Evolutionary conservation across 2,888 invertebrate genomes (phyloP).

Genomic region (Epinotia ramella): DNA sequence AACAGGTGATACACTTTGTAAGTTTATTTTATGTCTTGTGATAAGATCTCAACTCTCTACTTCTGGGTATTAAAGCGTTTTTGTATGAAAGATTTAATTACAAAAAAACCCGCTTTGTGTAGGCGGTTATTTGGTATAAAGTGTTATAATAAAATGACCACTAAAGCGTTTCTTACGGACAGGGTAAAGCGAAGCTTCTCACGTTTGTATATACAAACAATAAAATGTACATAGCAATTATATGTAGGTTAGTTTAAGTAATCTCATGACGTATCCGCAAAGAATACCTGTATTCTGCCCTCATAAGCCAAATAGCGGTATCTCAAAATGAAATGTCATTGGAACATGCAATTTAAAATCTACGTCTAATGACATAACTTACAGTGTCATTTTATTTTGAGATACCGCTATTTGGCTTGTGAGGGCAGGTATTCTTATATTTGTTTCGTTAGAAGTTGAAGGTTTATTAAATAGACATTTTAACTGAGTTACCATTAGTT

Average conservation of each 20-base stretch:
- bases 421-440: too few relatives aligned
- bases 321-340: too few relatives aligned
- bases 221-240: constrained; percentile 27
- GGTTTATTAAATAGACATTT: not conserved
- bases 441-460: constrained; percentile 4
- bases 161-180: constrained; percentile 48
- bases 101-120: not conserved
- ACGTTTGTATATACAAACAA: constrained; percentile 51
- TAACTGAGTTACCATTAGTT: not conserved
- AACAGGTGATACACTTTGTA: not conserved
- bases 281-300: too few relatives aligned
- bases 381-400: too few relatives aligned
- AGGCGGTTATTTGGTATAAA: not conserved
- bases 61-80: not conserved
- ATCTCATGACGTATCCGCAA: constrained; percentile 36
- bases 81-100: not conserved
- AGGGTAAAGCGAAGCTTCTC: constrained; percentile 58
- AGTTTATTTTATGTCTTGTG: not conserved
- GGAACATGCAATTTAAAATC: too few relatives aligned
- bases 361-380: too few relatives aligned
- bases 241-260: constrained; percentile 37
- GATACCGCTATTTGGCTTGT: too few relatives aligned
- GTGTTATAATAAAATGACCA: not conserved
- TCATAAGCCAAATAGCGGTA: too few relatives aligned
- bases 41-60: not conserved